These are phyloP conservation scores for Uromys caudimaculatus DNA, from an alignment of 2,797 vertebrate genomes.

Conservation along the genomic window DNA sequence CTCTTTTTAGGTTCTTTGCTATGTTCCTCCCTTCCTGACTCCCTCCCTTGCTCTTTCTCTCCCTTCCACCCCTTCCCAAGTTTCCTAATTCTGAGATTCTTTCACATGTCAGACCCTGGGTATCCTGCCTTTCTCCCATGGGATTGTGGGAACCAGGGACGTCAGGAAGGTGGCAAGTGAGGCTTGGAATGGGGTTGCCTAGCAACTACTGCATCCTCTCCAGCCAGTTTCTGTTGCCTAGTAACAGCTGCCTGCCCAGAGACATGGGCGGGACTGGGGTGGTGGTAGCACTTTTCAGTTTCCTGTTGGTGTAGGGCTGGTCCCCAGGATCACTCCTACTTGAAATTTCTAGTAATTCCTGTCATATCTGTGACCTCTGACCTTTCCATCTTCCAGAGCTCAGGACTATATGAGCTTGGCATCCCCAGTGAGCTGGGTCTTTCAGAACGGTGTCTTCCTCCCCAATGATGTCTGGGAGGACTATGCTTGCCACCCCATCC, in stretches of 20 bases:
- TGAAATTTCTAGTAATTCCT: neutral
- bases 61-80: conserved; percentile 68
- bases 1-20: conserved; percentile 30
- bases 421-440: neutral
- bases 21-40: neutral
- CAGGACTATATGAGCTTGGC: neutral
- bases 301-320: conserved; percentile 56
- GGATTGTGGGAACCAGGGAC: conserved; percentile 81
- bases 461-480: neutral
- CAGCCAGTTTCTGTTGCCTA: conserved; percentile 82
- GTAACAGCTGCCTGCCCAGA: conserved; percentile 81
- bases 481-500: neutral
- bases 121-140: conserved; percentile 70
- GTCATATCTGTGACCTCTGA: neutral
- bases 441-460: neutral
- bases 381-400: neutral
- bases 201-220: conserved; percentile 84
- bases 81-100: conserved; percentile 52
- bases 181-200: conserved; percentile 80
- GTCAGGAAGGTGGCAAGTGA: conserved; percentile 78
- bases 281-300: conserved; percentile 73
- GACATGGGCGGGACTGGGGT: conserved; percentile 73
- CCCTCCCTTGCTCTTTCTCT: neutral
- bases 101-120: conserved; percentile 62
- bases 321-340: conserved; percentile 48